Evolutionary conservation across 2,113 vertebrate species (phyloP), one percentile per base, ranked within the genome.

Genomic region (Charina bottae): DNA sequence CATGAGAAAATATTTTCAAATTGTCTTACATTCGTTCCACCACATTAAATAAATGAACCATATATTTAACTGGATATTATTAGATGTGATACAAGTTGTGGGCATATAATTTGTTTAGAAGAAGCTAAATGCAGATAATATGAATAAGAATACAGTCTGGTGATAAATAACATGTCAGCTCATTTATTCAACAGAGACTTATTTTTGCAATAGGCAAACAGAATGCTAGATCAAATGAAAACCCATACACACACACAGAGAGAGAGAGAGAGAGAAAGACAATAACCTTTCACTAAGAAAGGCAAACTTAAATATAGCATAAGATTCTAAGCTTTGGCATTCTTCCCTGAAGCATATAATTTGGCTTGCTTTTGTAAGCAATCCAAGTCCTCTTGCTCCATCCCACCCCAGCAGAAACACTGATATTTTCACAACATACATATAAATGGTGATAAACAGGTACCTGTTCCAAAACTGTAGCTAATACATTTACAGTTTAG

Each of bases 1-100:
- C 86, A 54, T 6, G 0, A 37, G 24, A 54, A 46, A 1, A 54
- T 13, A 0, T 88, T 46, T 89, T 42, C 6, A 0, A 0, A 15
- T 19, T 21, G 24, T 3, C 53, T 54, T 5, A 0, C 10, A 19
- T 13, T 84, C 46, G 11, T 21, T 49, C 55, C 42, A 0, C 49
- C 42, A 54, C 53, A 90, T 83, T 87, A 88, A 6, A 59, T 59
- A 88, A 92, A 54, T 37, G 42, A 92, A 56, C 62, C 54, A 2
- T 9, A 91, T 46, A 0, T 89, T 86, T 37, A 58, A 58, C 6
- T 13, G 2, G 46, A 37, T 42, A n/a, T 24, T 53, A 46, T 83
- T 10, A 55, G 60, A 49, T 64, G 24, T 49, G 21, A 37, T 2
- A 68, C 21, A 0, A 0, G 0, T 89, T 89, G 56, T 60, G 78